These are phyloP conservation scores for Tachypleus tridentatus DNA, from an alignment of 1,140 invertebrate genomes.

Conservation along the genomic window DNA sequence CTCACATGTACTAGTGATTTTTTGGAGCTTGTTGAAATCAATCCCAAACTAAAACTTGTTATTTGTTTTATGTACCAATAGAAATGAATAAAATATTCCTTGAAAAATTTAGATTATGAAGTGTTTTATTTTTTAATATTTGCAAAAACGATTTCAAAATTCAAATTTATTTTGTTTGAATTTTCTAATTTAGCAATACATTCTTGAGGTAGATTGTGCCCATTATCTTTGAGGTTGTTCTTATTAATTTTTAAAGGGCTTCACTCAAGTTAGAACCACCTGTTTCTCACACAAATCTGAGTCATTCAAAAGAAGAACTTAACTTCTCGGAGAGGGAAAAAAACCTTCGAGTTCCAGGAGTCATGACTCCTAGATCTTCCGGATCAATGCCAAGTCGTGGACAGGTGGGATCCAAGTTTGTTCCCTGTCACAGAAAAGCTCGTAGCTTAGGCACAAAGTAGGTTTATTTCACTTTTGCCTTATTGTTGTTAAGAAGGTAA, in stretches of 20 bases:
- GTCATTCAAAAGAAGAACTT: conserved; percentile 5
- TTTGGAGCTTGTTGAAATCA: too few relatives aligned
- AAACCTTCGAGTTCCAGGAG: conserved; percentile 8
- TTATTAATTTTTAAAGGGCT: conserved; percentile 38
- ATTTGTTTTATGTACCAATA: too few relatives aligned
- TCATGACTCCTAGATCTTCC: conserved; percentile 12
- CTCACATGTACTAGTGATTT: too few relatives aligned
- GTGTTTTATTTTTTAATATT: too few relatives aligned
- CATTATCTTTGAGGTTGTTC: conserved; percentile 7
- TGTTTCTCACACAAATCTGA: neutral
- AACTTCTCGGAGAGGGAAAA: conserved; percentile 9
- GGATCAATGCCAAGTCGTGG: conserved; percentile 37
- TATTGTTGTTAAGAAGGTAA: too few relatives aligned
- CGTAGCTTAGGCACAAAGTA: conserved; percentile 79
- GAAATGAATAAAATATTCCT: too few relatives aligned
- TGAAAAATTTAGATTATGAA: too few relatives aligned
- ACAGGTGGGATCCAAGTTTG: conserved; percentile 44
- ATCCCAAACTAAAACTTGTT: too few relatives aligned
- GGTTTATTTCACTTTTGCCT: conserved; percentile 29
- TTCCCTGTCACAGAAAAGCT: conserved; percentile 73
- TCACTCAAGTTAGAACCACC: conserved; percentile 73
- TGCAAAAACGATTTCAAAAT: too few relatives aligned
- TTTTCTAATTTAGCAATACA: too few relatives aligned
- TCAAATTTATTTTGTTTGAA: too few relatives aligned
- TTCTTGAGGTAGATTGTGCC: too few relatives aligned